Evolutionary conservation across 2,113 vertebrate genomes (phyloP), one percentile per base, ranked within the genome.

Genomic region (Uropsilus gracilis): DNA sequence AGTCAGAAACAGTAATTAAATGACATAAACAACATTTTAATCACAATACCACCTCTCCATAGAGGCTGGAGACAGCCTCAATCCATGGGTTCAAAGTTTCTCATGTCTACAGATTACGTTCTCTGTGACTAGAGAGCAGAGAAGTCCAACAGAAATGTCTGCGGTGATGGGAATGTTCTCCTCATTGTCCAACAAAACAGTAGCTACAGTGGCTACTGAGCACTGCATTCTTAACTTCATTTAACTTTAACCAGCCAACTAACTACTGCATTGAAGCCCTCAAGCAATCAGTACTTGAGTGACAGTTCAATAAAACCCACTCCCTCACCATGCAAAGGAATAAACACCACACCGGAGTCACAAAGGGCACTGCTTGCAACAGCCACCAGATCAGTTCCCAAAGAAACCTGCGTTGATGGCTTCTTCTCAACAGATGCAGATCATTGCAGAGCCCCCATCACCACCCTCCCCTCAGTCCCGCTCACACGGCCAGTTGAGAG

Each of bases 1-100:
- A 97, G 91, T 0, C n/a, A 96, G 80, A 96, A 95, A 44, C 94
- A 1, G 97, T n/a, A 50, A n/a, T 61, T 48, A 71, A 73, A 61
- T 86, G 20, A 89, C 84, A 83, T 0, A 1, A 5, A 32, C 5
- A 30, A 66, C 12, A 1, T 8, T 30, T 93, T 39, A 66, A 10
- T 68, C 34, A 39, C 64, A 16, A 20, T 59, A 77, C 50, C 28
- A 59, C 17, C 44, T 86, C 46, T 84, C 22, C 32, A 22, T 42
- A 37, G 80, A 30, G 88, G 0, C 61, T 44, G 20, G 68, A 76
- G 17, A 48, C 61, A 69, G 53, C 37, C 72, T 86, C 44, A 22
- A 42, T 0, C 22, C n/a, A 34, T 53, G 46, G 48, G 48, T 17
- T 80, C 34, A 73, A 81, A 78, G 32, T 42, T 61, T 89, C 44